These are phyloP conservation scores for Crax fasciolata DNA, from an alignment of 2,797 vertebrate genomes.

Conservation along the genomic window DNA sequence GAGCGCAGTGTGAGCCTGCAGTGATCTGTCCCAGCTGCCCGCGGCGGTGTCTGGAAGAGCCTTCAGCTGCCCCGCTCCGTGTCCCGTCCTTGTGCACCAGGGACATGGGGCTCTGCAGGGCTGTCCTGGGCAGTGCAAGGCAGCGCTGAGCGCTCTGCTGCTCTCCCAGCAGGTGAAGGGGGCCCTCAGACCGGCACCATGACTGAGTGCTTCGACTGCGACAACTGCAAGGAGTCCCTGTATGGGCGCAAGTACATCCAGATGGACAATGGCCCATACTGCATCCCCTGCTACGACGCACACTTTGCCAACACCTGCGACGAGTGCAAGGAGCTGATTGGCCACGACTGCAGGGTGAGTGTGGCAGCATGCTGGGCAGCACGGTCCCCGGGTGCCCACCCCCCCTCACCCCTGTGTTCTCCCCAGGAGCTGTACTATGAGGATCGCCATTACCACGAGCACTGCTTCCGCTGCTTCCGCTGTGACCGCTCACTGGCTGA, in stretches of 20 bases:
- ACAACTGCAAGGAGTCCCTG: conserved; percentile 96
- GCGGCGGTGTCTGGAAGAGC: background rate
- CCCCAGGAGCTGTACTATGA: conserved; percentile 96
- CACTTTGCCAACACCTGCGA: conserved; percentile 98
- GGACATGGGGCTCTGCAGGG: background rate
- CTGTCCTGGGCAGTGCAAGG: fast-evolving
- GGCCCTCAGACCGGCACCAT: conserved; percentile 83
- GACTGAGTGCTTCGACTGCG: conserved; percentile 96
- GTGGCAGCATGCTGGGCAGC: fast-evolving
- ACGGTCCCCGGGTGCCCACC: fast-evolving
- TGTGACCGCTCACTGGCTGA: conserved; percentile 95
- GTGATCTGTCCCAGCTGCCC: background rate
- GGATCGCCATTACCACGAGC: conserved; percentile 96
- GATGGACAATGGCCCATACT: conserved; percentile 93
- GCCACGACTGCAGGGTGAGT: conserved; percentile 95
- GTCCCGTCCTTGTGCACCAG: background rate
- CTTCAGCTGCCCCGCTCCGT: background rate
- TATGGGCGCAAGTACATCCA: conserved; percentile 99
- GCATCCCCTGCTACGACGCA: conserved; percentile 97
- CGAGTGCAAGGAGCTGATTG: conserved; percentile 98
- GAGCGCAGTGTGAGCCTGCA: background rate
- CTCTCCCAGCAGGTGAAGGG: conserved; percentile 36
- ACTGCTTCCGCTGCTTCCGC: conserved; percentile 98
- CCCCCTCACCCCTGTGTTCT: background rate
- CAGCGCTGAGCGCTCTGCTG: background rate